Evolutionary conservation across 2,113 vertebrate genomes (phyloP).

Genomic region (Neopipo cinnamomea): DNA sequence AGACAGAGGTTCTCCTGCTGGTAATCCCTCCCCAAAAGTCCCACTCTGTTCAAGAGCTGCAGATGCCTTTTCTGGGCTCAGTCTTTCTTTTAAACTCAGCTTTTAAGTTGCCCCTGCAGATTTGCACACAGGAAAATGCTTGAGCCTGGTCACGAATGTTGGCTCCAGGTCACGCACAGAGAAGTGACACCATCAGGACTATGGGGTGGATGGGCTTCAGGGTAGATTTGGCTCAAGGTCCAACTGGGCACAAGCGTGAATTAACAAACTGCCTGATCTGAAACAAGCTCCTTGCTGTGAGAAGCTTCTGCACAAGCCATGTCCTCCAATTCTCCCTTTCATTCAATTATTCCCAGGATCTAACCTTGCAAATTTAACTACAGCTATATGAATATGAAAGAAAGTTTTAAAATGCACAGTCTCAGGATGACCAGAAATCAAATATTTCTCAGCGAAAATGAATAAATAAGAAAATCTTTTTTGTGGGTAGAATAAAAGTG

Average conservation of each 20-base stretch:
- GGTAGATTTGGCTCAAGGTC: background rate
- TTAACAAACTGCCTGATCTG: background rate
- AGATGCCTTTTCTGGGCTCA: background rate
- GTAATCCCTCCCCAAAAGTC: background rate
- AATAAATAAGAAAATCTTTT: background rate
- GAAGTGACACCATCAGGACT: background rate
- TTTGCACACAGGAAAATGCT: background rate
- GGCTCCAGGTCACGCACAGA: background rate
- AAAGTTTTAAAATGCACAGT: background rate
- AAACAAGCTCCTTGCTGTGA: background rate
- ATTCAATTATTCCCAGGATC: background rate
- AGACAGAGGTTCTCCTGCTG: background rate
- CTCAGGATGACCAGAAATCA: background rate
- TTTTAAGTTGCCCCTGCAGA: background rate
- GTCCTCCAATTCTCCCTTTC: background rate
- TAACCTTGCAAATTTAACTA: background rate
- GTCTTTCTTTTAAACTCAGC: background rate
- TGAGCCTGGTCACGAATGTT: fast-evolving
- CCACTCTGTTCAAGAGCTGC: background rate
- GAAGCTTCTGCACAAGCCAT: background rate
- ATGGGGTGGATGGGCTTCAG: background rate
- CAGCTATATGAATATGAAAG: background rate
- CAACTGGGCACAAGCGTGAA: background rate
- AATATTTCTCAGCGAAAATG: background rate
- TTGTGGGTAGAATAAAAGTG: background rate